Base-by-base conservation (phyloP, 2,113 vertebrate species). In the Aythya baeri region DNA sequence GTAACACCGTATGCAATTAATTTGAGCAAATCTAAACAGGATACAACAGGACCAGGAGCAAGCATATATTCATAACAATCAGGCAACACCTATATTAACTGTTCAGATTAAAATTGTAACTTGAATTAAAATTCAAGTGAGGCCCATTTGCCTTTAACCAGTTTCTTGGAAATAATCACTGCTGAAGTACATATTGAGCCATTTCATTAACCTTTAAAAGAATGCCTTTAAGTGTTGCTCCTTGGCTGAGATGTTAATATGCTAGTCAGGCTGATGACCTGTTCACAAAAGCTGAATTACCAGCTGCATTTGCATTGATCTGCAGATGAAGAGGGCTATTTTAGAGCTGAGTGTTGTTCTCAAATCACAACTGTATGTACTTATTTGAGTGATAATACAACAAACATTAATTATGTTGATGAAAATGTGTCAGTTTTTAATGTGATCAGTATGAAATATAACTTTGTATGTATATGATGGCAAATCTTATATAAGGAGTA, bases 101-200 rank as follows among this genome's bases (percentile, higher is more conserved):
- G 46, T 38, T 84, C 66, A 79, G 87, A 88, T 95, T 95, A 95
- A 90, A 94, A 91, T 81, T 80, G 66, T 81, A 86, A 94, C 88
- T 89, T 67, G 29, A 94, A 86, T 90, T 95, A 86, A 90, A 93
- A 90, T 94, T 94, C 63, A 89, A 94, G 86, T 77, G 71, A 85
- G 54, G 55, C 31, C 59, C 25, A 57, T 93, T 90, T 85, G 49
- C 83, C 55, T 86, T 89, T 81, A 92, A 83, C 20, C 16, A 76
- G 82, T 76, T 97, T 88, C 83, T 94, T 94, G 58, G 83, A 94
- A 95, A 71, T 95, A 92, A 89, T 93, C 89, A 72, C 70, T 68
- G 21, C 65, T 95, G 61, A 92, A 92, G 84, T 91, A 73, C 71
- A 78, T 50, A 71, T 70, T 81, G 80, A 88, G 75, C 93, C 43